Percentiles rank a stretch among this genome's conserved stretches.
Evolutionary conservation across 1,140 invertebrate genomes (phyloP).

Genomic region (Pachypsylla venusta): DNA sequence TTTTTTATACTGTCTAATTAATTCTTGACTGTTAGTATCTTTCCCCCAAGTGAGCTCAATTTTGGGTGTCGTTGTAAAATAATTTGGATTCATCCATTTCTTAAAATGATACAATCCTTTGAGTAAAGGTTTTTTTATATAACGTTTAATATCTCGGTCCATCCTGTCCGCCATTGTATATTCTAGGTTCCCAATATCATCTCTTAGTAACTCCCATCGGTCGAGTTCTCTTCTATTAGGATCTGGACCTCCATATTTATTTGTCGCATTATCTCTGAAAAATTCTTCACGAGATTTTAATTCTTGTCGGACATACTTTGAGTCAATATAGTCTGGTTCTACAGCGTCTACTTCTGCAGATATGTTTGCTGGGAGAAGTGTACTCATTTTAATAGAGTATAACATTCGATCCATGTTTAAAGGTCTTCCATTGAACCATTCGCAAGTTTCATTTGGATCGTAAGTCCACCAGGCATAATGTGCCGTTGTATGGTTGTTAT

Average conservation of each 20-base stretch:
- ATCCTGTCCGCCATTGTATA: background rate
- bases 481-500: background rate
- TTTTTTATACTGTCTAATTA: background rate
- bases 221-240: background rate
- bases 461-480: background rate
- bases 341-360: background rate
- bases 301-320: background rate
- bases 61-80: background rate
- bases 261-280: background rate
- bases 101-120: background rate
- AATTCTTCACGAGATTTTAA: background rate
- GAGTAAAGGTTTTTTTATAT: background rate
- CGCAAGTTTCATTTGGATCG: background rate
- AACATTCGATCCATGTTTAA: background rate
- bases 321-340: background rate
- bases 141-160: background rate
- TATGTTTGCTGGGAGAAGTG: background rate
- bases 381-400: constrained; percentile 1
- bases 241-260: background rate
- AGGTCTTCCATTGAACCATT: background rate
- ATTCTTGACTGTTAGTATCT: background rate
- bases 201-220: background rate
- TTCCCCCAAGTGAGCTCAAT: background rate
- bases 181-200: background rate
- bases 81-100: background rate